Evolutionary conservation across 2,797 vertebrate genomes (phyloP).

Genomic region (Channallabes apus): DNA sequence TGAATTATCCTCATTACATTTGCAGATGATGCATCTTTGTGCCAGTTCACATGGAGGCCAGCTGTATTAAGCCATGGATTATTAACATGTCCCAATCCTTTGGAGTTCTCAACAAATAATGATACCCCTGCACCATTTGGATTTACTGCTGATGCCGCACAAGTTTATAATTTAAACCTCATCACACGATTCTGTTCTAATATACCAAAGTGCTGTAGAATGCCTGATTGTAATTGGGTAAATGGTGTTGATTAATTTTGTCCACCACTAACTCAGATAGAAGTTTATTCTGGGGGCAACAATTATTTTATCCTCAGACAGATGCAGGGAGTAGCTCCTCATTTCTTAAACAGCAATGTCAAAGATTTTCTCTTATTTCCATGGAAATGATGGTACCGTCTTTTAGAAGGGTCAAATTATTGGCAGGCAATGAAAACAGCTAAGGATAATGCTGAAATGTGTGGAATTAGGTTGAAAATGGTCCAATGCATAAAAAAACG

Average conservation of each 20-base stretch:
- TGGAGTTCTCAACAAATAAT: slow-evolving; percentile 23
- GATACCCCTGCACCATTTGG: slow-evolving; percentile 51
- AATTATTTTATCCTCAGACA: too few species aligned
- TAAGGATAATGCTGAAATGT: too few species aligned
- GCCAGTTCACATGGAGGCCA: slow-evolving; percentile 40
- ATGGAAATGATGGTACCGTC: too few species aligned
- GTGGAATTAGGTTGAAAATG: too few species aligned
- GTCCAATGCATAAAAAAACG: too few species aligned
- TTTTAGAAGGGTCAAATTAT: too few species aligned
- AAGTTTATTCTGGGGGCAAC: not conserved
- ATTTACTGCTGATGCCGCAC: not conserved
- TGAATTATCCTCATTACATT: slow-evolving; percentile 60
- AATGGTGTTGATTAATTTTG: not conserved
- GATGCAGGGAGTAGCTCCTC: too few species aligned
- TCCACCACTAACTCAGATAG: not conserved
- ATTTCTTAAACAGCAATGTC: too few species aligned
- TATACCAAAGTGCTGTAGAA: not conserved
- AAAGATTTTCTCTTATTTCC: too few species aligned
- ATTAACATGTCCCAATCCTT: slow-evolving; percentile 57
- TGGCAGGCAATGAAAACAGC: too few species aligned
- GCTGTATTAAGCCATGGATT: slow-evolving; percentile 53
- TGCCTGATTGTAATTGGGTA: not conserved
- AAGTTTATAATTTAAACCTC: not conserved
- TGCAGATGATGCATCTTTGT: slow-evolving; percentile 54
- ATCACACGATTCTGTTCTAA: not conserved